Conservation (phyloP, 2,888 invertebrate species). For the Stenotaenia linearis region DNA sequence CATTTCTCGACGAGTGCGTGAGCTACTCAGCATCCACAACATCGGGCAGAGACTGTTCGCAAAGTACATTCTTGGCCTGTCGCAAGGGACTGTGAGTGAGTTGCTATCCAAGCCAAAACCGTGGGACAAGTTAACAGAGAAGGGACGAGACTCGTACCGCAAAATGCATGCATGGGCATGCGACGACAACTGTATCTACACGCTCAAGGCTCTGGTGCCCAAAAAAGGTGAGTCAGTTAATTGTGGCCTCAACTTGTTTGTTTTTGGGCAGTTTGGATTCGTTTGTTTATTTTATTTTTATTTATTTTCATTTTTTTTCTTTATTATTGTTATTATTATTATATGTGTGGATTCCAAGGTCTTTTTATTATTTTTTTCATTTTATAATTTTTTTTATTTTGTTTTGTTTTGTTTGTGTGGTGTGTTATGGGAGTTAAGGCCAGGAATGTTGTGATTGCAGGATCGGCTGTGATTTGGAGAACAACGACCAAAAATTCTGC, state of each 20-base stretch:
- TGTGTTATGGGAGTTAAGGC: constrained; percentile 14
- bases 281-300: neutral
- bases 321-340: neutral
- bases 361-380: neutral
- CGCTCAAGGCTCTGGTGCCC: constrained; percentile 95
- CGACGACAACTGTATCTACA: constrained; percentile 93
- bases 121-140: constrained; percentile 99
- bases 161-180: constrained; percentile 99
- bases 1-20: constrained; percentile 83
- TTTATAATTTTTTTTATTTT: neutral
- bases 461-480: constrained; percentile 30
- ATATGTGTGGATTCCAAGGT: too few species aligned
- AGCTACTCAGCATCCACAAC: constrained; percentile 91
- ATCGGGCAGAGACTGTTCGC: constrained; percentile 98
- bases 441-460: constrained; percentile 30
- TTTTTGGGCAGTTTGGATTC: neutral
- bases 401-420: neutral
- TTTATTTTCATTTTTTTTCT: neutral
- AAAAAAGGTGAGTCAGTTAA: constrained; percentile 71
- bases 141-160: constrained; percentile 96
- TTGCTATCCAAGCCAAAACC: constrained; percentile 97
- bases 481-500: constrained; percentile 27
- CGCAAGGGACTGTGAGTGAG: constrained; percentile 97
- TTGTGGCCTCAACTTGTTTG: neutral
- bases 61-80: constrained; percentile 92